Base-by-base conservation (phyloP, 2,888 invertebrate species). In the Pyrochroa serraticornis region DNA sequence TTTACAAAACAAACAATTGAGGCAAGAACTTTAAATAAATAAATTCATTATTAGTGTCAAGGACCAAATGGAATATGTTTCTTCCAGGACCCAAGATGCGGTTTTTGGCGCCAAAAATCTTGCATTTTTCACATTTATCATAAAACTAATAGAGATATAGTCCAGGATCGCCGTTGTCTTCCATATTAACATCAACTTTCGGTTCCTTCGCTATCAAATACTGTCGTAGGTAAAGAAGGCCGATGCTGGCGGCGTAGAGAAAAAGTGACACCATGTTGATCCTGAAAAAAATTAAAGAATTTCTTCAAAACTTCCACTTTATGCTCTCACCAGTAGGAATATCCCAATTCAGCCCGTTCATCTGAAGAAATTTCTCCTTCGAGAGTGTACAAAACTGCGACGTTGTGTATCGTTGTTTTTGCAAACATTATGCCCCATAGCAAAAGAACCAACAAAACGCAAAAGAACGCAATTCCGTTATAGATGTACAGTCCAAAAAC, bases 401-500 rank as follows among this genome's bases (percentile, higher is more conserved):
- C 70, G 64, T 81, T 79, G 34, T 77, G 64, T 8, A 68, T 62
- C 6, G 81, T 71, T 7, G 64, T 67, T 3, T 67, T 50, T 3
- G 68, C 70, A 66, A 74, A 82, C 52, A 79, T 67, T 1, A 71
- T 67, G 2, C 80, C 80, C 81, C 81, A 82, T 31, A 82, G 60
- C 6, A 75, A 64, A 44, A 81, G 54, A 1, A 75, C 61, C 12
- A 81, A 12, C 3, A 79, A 47, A 9, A 71, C 65, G 32, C 60
- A 67, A 38, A 64, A 65, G 12, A 72, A 69, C 14, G 85, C 84
- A 30, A 84, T 66, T 3, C 76, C 79, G 71, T 87, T 87, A 83
- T 86, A 87, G 8, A 85, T 71, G 68, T 84, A 87, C 7, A 88
- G 76, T 1, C 87, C 87, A 54, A 81, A 78, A 38, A 85, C 79